These are phyloP conservation scores for Trichosurus vulpecula DNA, from an alignment of 2,797 vertebrate genomes.

Conservation along the genomic window DNA sequence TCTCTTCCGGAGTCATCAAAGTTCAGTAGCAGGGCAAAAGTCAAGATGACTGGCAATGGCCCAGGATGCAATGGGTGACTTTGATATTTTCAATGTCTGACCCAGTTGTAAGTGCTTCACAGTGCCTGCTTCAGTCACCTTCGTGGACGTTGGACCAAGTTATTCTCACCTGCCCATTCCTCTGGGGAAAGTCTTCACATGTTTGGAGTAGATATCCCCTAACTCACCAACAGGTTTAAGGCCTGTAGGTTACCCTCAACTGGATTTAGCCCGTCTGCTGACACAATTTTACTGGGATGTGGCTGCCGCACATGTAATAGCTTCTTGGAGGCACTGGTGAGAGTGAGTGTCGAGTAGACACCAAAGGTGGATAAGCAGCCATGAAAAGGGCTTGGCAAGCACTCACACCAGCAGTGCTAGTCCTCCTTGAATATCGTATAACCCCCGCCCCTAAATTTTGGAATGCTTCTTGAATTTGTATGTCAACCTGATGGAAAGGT, in stretches of 20 bases:
- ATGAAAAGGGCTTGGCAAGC: background rate
- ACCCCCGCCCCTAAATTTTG: background rate
- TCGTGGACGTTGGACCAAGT: too few relatives aligned
- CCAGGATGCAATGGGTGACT: too few relatives aligned
- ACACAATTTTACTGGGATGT: too few relatives aligned
- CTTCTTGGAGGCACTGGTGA: background rate
- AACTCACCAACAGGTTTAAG: background rate
- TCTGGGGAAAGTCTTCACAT: too few relatives aligned
- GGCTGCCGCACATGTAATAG: background rate
- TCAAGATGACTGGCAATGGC: background rate
- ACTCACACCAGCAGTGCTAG: too few relatives aligned
- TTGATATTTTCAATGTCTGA: too few relatives aligned
- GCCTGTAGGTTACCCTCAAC: background rate
- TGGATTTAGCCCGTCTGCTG: background rate
- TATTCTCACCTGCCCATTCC: background rate
- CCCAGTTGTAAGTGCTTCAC: too few relatives aligned
- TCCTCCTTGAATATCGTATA: background rate
- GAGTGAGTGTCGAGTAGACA: background rate
- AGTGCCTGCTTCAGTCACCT: too few relatives aligned
- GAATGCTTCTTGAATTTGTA: background rate
- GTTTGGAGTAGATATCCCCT: background rate
- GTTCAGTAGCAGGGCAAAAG: background rate
- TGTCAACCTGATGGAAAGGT: background rate
- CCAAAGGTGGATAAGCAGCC: too few relatives aligned
- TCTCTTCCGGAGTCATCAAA: background rate